Evolutionary conservation across 2,888 invertebrate genomes (phyloP).

Genomic region (Cenopis cana): DNA sequence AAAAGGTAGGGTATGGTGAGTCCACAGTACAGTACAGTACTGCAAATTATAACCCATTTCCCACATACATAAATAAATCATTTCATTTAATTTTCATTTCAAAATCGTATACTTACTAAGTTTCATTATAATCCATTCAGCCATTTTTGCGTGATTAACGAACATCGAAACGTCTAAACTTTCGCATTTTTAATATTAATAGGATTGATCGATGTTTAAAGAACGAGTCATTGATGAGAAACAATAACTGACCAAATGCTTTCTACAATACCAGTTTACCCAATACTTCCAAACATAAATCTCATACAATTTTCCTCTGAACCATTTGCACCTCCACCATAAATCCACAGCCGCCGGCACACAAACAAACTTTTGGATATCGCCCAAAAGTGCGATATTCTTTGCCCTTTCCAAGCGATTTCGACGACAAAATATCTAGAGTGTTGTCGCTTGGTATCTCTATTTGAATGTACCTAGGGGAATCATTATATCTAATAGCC

Average conservation of each 20-base stretch:
- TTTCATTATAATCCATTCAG: no score
- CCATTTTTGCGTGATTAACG: no score
- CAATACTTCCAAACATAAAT: conserved; percentile 2
- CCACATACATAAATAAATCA: no score
- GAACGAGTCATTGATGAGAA: not conserved
- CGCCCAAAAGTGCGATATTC: conserved; percentile 38
- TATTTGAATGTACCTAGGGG: conserved; percentile 32
- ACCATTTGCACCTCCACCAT: conserved; percentile 24
- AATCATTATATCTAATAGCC: conserved; percentile 20
- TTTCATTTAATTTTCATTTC: no score
- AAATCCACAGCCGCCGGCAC: conserved; percentile 22
- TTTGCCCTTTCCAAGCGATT: conserved; percentile 36
- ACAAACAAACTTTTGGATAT: conserved; percentile 42
- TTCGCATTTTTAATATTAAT: no score
- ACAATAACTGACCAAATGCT: not conserved
- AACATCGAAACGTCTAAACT: no score
- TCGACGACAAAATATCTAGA: conserved; percentile 36
- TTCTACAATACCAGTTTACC: not conserved
- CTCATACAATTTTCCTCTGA: conserved; percentile 13
- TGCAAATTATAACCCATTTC: no score
- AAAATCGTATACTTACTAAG: no score
- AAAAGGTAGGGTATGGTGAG: no score
- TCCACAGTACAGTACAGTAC: no score
- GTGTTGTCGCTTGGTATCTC: conserved; percentile 26
- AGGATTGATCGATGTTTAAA: not conserved